phyloP scores from a whole-genome alignment of 2,888 invertebrate species.

The Rhagophthalmus giganteus region DNA sequence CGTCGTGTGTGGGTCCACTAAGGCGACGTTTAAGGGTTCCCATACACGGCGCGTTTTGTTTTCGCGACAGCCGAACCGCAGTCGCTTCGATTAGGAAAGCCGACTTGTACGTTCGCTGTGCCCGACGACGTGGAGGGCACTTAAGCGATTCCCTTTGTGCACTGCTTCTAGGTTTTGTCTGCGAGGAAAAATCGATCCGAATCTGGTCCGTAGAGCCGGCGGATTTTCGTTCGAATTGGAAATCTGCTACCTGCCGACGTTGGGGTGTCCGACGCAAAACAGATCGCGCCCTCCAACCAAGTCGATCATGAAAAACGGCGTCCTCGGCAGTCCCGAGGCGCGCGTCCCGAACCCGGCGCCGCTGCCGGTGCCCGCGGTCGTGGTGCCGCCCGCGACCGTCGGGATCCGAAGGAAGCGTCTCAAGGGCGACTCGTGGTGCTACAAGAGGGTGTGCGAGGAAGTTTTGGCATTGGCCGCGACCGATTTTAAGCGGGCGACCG shows the following conservation, averaged over 20 bases:
- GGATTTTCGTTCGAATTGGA: slow-evolving; percentile 72
- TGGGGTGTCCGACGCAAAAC: slow-evolving; percentile 35
- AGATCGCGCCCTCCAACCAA: slow-evolving; percentile 16
- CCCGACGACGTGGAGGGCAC: too few species aligned
- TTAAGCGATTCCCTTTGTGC: too few species aligned
- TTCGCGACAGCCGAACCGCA: background rate
- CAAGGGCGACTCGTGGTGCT: slow-evolving; percentile 79
- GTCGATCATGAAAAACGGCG: slow-evolving; percentile 30
- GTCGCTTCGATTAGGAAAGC: too few species aligned
- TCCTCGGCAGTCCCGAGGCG: background rate
- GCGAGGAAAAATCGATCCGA: slow-evolving; percentile 65
- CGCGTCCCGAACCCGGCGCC: background rate
- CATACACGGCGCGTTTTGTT: too few species aligned
- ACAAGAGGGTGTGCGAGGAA: slow-evolving; percentile 77
- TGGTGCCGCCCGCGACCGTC: slow-evolving; percentile 50
- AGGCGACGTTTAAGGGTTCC: too few species aligned
- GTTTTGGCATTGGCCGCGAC: slow-evolving; percentile 61
- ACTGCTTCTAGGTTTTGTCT: slow-evolving; percentile 63
- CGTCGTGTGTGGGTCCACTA: too few species aligned
- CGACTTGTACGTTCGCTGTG: too few species aligned
- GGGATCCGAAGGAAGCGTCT: slow-evolving; percentile 74
- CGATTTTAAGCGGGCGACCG: slow-evolving; percentile 40
- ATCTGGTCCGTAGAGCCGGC: slow-evolving; percentile 41
- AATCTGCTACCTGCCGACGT: slow-evolving; percentile 60
- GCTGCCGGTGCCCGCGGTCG: slow-evolving; percentile 1